Conservation (phyloP, 2,113 vertebrate species). For the Channa maculata region DNA sequence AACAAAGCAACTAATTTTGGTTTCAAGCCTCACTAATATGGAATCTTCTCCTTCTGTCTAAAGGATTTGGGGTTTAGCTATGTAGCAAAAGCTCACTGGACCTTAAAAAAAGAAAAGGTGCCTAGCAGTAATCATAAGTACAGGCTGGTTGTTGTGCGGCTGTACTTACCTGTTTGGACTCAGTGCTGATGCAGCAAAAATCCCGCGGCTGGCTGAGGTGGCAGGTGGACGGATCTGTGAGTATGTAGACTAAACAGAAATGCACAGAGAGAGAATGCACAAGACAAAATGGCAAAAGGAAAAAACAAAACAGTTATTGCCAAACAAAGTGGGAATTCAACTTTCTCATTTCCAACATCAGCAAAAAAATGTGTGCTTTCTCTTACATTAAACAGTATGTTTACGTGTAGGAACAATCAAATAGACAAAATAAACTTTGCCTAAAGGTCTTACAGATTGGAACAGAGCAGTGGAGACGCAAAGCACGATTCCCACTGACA, state of each 20-base stretch:
- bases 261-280: neutral
- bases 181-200: conserved; percentile 95
- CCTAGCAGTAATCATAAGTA: conserved; percentile 4
- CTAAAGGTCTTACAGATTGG: too few relatives aligned
- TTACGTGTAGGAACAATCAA: too few relatives aligned
- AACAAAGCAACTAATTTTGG: neutral
- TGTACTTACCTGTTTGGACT: conserved; percentile 90
- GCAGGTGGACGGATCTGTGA: conserved; percentile 87
- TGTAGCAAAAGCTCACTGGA: conserved; percentile 8
- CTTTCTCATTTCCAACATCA: neutral
- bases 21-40: conserved; percentile 4
- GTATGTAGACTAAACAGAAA: conserved; percentile 88
- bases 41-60: conserved; percentile 4
- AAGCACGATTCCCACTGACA: neutral
- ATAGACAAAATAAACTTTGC: too few relatives aligned
- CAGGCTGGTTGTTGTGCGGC: conserved; percentile 12
- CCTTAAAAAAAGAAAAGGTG: neutral
- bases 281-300: neutral
- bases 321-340: neutral
- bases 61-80: neutral
- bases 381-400: too few relatives aligned
- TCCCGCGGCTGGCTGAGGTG: conserved; percentile 93
- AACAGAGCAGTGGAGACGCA: neutral
- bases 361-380: neutral
- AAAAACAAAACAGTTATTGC: neutral